phyloP scores from a whole-genome alignment of 2,888 invertebrate genomes.

The Drosophila colorata region DNA sequence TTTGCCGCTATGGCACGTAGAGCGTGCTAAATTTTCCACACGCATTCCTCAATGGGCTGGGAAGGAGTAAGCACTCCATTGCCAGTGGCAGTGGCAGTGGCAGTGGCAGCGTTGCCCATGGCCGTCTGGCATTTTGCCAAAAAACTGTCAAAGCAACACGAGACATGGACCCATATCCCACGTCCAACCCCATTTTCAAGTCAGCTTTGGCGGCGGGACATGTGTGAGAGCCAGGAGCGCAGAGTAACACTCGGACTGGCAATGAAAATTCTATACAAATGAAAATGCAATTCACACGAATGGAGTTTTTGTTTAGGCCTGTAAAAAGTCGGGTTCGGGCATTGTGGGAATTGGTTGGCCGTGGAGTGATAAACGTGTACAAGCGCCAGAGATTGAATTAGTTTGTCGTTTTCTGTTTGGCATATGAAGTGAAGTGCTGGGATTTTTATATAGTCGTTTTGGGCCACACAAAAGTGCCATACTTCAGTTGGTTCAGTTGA shows the following conservation, averaged over 20 bases:
- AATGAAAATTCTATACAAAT: slow-evolving; percentile 81
- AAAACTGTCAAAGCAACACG: slow-evolving; percentile 79
- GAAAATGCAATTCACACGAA: slow-evolving; percentile 80
- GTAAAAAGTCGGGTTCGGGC: slow-evolving; percentile 23
- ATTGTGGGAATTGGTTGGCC: slow-evolving; percentile 17
- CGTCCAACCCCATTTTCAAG: slow-evolving; percentile 25
- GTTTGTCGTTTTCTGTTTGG: slow-evolving; percentile 63
- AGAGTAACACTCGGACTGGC: slow-evolving; percentile 56
- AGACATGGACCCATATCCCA: slow-evolving; percentile 45
- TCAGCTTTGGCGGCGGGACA: slow-evolving; percentile 39
- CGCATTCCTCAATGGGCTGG: slow-evolving; percentile 65
- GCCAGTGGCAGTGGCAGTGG: slow-evolving; percentile 29
- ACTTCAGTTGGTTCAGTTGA: slow-evolving; percentile 36
- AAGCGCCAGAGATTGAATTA: slow-evolving; percentile 73
- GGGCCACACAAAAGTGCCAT: slow-evolving; percentile 42
- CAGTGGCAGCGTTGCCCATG: slow-evolving; percentile 32
- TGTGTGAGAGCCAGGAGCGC: slow-evolving; percentile 65
- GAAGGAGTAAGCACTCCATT: slow-evolving; percentile 42
- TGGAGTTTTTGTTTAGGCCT: slow-evolving; percentile 47
- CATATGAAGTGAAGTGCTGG: slow-evolving; percentile 28
- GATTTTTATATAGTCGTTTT: slow-evolving; percentile 28
- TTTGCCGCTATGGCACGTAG: slow-evolving; percentile 72
- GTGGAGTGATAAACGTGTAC: slow-evolving; percentile 70
- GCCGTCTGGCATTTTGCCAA: slow-evolving; percentile 71
- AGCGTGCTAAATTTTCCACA: slow-evolving; percentile 80